phyloP scores from a whole-genome alignment of 1,140 invertebrate genomes.

The Zaprionus tsacasi region DNA sequence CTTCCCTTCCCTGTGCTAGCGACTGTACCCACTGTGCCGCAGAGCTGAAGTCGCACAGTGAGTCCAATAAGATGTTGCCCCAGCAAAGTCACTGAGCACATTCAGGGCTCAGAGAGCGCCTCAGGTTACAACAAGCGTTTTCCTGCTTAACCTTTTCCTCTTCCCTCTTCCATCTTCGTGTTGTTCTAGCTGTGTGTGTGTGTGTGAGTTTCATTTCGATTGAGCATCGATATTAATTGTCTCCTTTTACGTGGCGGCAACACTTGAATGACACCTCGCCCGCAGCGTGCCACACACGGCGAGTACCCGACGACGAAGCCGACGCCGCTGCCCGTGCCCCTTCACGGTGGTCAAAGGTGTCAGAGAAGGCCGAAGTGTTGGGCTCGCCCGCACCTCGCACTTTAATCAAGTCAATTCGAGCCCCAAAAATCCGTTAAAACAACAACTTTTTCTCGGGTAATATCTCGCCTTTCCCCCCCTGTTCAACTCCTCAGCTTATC shows the following conservation, averaged over 20 bases:
- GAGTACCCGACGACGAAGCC: background rate
- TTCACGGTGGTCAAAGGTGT: constrained; percentile 49
- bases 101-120: background rate
- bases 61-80: too few relatives aligned
- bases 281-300: constrained; percentile 51
- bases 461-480: background rate
- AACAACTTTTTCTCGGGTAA: constrained; percentile 29
- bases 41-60: too few relatives aligned
- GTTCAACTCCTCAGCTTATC: constrained; percentile 35
- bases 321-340: constrained; percentile 1
- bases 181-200: constrained; percentile 9
- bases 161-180: background rate
- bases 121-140: constrained; percentile 62
- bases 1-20: too few relatives aligned
- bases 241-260: constrained; percentile 49
- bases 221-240: constrained; percentile 68
- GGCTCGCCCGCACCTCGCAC: constrained; percentile 42
- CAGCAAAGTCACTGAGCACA: too few relatives aligned
- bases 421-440: constrained; percentile 42
- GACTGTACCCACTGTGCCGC: background rate
- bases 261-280: constrained; percentile 43
- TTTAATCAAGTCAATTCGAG: constrained; percentile 2
- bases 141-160: constrained; percentile 57
- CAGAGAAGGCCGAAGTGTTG: background rate
- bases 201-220: constrained; percentile 42